Conservation (phyloP, 2,113 vertebrate species). For the Chiloscyllium plagiosum region DNA sequence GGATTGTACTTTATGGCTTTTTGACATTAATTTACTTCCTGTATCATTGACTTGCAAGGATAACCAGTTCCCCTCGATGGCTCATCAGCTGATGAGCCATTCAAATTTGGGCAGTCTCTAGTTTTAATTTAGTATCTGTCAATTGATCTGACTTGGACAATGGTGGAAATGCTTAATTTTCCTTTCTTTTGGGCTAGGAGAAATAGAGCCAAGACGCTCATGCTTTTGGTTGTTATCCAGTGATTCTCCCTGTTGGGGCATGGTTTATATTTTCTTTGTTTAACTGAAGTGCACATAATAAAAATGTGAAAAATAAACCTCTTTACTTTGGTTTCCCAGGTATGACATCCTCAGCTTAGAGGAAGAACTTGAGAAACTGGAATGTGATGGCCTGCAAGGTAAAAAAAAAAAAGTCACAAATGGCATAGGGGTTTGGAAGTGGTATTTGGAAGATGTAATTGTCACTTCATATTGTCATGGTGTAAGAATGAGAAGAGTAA, state of each 20-base stretch:
- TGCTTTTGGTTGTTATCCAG: not conserved
- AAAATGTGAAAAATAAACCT: too few species aligned
- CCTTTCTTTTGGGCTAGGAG: not conserved
- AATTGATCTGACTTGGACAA: not conserved
- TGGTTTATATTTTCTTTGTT: not conserved
- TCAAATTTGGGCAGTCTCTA: not conserved
- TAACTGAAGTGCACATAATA: not conserved
- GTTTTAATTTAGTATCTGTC: not conserved
- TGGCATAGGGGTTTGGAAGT: not conserved
- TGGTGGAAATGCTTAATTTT: not conserved
- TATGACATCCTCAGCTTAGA: not conserved
- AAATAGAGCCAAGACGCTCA: not conserved
- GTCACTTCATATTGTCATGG: not conserved
- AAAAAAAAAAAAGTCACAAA: not conserved
- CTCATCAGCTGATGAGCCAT: not conserved
- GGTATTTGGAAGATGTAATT: not conserved
- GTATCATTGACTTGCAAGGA: not conserved
- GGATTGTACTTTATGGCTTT: slow-evolving; percentile 32
- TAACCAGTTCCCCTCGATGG: not conserved
- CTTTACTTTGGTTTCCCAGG: not conserved
- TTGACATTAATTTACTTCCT: not conserved
- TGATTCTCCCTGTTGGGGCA: not conserved
- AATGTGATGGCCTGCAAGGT: not conserved
- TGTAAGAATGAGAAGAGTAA: not conserved
- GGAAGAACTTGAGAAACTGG: slow-evolving; percentile 6